phyloP scores from a whole-genome alignment of 2,888 invertebrate genomes.

The Plusia festucae region DNA sequence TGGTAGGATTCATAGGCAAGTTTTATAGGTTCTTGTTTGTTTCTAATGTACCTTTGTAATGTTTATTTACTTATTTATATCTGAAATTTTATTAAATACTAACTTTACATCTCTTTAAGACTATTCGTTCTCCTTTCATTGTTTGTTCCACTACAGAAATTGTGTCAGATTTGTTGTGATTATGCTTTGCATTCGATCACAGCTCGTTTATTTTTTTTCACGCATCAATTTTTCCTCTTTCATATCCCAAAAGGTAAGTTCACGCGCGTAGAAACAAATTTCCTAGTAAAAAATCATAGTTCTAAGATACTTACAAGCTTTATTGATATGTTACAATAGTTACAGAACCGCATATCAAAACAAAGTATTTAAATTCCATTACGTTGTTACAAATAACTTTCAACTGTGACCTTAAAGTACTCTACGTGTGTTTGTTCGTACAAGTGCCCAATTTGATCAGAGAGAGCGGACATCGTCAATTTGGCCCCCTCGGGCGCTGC shows the following conservation, averaged over 20 bases:
- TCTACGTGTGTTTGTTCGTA: conserved; percentile 61
- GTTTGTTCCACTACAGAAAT: too few species aligned
- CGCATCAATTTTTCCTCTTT: too few species aligned
- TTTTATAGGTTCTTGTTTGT: background rate
- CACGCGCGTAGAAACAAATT: background rate
- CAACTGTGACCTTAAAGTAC: conserved; percentile 54
- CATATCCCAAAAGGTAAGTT: too few species aligned
- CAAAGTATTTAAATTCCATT: background rate
- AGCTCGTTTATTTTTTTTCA: too few species aligned
- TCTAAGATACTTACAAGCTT: background rate
- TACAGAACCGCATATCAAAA: background rate
- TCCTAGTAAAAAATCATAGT: background rate
- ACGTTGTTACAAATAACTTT: conserved; percentile 28
- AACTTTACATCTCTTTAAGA: background rate
- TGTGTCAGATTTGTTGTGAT: too few species aligned
- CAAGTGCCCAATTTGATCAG: conserved; percentile 77
- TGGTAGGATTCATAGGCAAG: conserved; percentile 1
- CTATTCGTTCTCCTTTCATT: too few species aligned
- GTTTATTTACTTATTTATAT: background rate
- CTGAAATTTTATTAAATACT: background rate
- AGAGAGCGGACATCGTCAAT: conserved; percentile 85
- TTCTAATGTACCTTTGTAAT: background rate
- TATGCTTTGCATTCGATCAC: too few species aligned
- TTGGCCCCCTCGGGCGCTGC: conserved; percentile 63
- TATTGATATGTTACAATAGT: background rate